Percentiles rank a stretch among this genome's conserved stretches.
phyloP scores from a whole-genome alignment of 2,797 vertebrate species.

The Lophius americanus region DNA sequence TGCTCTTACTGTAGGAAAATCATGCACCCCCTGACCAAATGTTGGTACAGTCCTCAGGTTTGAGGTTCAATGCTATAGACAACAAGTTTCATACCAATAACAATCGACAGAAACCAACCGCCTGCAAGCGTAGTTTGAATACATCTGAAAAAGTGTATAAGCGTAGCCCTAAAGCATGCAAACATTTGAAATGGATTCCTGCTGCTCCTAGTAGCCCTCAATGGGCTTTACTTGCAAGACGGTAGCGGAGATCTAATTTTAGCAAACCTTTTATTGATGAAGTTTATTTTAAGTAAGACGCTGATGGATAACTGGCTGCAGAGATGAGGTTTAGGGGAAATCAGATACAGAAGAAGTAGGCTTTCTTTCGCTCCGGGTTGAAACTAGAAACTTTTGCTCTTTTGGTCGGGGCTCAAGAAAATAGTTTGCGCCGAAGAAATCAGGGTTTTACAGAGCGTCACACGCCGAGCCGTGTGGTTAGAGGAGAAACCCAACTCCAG shows the following conservation, averaged over 20 bases:
- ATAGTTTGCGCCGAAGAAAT: conserved; percentile 17
- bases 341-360: conserved; percentile 22
- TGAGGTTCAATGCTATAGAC: neutral
- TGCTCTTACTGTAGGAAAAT: too few species aligned
- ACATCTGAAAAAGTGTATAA: too few species aligned
- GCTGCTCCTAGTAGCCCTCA: neutral
- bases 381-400: conserved; percentile 27
- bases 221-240: neutral
- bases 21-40: too few species aligned
- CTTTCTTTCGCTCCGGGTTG: conserved; percentile 1
- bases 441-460: conserved; percentile 22
- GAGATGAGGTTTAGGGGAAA: conserved; percentile 21
- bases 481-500: conserved; percentile 42
- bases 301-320: conserved; percentile 42
- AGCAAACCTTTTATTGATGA: conserved; percentile 27
- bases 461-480: conserved; percentile 36
- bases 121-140: too few species aligned
- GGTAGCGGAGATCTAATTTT: conserved; percentile 22
- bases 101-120: too few species aligned
- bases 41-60: neutral
- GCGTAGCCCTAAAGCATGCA: neutral
- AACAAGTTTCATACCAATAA: neutral
- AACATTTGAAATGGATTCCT: conserved; percentile 2
- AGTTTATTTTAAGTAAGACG: conserved; percentile 46
- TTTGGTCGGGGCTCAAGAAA: conserved; percentile 30